Base-by-base conservation (phyloP, 1,140 invertebrate species). In the Rhynchophorus ferrugineus region DNA sequence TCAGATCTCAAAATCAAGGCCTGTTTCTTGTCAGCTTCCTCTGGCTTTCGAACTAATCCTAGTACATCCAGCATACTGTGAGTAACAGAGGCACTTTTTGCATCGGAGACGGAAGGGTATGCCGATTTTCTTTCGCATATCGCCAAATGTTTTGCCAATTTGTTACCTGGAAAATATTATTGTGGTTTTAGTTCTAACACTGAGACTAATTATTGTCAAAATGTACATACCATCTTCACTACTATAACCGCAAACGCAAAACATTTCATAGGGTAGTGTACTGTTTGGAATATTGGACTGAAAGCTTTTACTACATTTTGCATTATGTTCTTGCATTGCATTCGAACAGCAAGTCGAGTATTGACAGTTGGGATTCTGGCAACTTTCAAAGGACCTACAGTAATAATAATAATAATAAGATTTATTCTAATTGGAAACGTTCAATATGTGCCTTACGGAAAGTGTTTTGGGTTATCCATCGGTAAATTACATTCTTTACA, bases 321-420 rank as follows among this genome's bases (percentile, higher is more conserved):
- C 69, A 48, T 73, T 73, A 71, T 90, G 88, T 42, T 80, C 77
- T 58, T 81, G 74, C 72, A 88, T 83, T 0, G 84, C 83, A 48
- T 79, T 77, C 67, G 79, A 79, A 67, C 88, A 91, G 49, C 81
- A 83, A 3, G 85, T 87, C 39, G 80, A 75, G 63, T 82, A 91
- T 54, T 80, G 77, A 62, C 88, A 91, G 52, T 84, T 67, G 14
- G 58, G 58, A 54, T 66, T 82, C 35, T 76, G 76, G 67, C 87
- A 91, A 49, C 71, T 77, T 54, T 83, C 75, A 63, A 79, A 76
- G 0, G 85, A 84, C 1, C 85, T 89, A 65, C 56, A 74, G 71
- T 29, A 18, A 46, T 35, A 46, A 9, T 19, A 24, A 24, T 54
- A 41, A 14, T 35, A 34, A 14, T 22, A 13, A 16, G 11, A 36